Evolutionary conservation across 2,113 vertebrate genomes (phyloP), one percentile per base, ranked within the genome.

Genomic region (Indicator maculatus): DNA sequence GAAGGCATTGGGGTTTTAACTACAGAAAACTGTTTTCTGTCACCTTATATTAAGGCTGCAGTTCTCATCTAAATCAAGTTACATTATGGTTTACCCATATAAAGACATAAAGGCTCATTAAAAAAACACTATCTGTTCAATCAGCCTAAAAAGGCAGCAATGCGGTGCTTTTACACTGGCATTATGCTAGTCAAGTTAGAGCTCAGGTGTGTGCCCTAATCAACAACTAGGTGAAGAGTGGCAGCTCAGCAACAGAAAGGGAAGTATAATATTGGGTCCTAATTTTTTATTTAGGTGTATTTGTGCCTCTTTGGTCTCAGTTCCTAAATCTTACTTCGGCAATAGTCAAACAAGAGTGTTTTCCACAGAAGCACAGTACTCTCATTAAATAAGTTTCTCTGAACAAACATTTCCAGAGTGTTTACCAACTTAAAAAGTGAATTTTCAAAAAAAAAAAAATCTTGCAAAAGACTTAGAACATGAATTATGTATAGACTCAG

Each of bases 81-180:
- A 60, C 18, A 38, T 45, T 44, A 19, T 13, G 16, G 21, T n/a
- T 84, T 72, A 41, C 10, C 4, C 8, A 47, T 33, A 52, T 21
- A 73, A 45, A 82, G 38, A 11, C 50, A 47, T 63, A 27, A 55
- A 17, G 6, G 18, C n/a, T 84, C 16, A 16, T 20, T 30, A 33
- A 38, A 36, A 36, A 73, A 60, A 31, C 58, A 23, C 24, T 3
- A 15, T 17, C 21, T 36, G 4, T 16, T 38, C 47, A 44, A 89
- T 28, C 56, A 76, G 50, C 13, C 5, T 3, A 52, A 39, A 76
- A 70, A 73, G 33, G 56, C 0, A 47, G 26, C 53, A 31, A 13
- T 0, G 5, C 2, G 23, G 23, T 16, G 28, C 33, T 33, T 66
- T 11, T 28, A 64, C 13, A 52, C 9, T 3, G 19, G 38, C 61